Evolutionary conservation across 92 coral and sea anemone species (phyloP).

Genomic region (Ricordea florida): DNA sequence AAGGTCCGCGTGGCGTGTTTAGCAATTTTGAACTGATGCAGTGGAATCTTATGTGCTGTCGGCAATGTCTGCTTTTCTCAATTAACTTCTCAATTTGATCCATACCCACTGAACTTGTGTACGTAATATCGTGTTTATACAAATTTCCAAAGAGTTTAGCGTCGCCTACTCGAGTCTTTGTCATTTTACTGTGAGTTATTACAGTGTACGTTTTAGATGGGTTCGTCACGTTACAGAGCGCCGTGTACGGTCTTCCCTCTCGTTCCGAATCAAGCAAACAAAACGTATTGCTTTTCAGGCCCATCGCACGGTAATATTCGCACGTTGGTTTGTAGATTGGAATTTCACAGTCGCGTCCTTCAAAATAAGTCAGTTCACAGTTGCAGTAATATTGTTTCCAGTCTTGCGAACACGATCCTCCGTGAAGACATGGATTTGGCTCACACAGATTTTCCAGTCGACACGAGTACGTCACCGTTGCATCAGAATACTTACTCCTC

Average conservation of each 20-base stretch:
- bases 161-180: slow-evolving; percentile 35
- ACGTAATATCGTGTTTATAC: slow-evolving; percentile 42
- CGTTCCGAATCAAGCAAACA: slow-evolving; percentile 75
- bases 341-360: slow-evolving; percentile 70
- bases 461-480: slow-evolving; percentile 40
- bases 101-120: slow-evolving; percentile 20
- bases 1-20: slow-evolving; percentile 59
- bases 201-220: slow-evolving; percentile 61
- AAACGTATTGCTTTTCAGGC: slow-evolving; percentile 60
- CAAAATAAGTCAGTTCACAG: slow-evolving; percentile 61
- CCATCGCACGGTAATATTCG: slow-evolving; percentile 77
- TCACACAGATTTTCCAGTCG: slow-evolving; percentile 52
- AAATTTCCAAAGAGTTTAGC: neutral
- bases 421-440: slow-evolving; percentile 77
- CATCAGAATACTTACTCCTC: slow-evolving; percentile 27
- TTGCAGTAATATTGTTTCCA: slow-evolving; percentile 60
- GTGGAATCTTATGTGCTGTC: slow-evolving; percentile 84
- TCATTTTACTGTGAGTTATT: slow-evolving; percentile 61
- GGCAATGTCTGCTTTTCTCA: slow-evolving; percentile 72
- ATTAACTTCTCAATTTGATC: slow-evolving; percentile 64
- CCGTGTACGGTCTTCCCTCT: slow-evolving; percentile 57
- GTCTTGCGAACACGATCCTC: slow-evolving; percentile 72
- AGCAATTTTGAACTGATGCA: slow-evolving; percentile 73
- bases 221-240: slow-evolving; percentile 76
- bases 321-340: slow-evolving; percentile 77